Evolutionary conservation across 2,113 vertebrate species (phyloP).

Genomic region (Tauraco erythrolophus): DNA sequence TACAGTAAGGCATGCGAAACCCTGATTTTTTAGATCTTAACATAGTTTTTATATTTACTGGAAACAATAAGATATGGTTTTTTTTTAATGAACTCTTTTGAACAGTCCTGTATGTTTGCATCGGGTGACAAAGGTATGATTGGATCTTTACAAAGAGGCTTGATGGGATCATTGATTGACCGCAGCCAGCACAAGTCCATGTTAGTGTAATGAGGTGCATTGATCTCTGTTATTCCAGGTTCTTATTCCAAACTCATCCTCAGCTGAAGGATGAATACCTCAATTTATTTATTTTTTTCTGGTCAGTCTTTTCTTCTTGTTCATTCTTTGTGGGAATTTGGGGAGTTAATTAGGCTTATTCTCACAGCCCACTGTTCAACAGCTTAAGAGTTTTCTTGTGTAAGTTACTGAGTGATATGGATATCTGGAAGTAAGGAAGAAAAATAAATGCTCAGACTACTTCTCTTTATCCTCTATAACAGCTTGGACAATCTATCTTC

Average conservation of each 20-base stretch:
- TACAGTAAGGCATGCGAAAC: background rate
- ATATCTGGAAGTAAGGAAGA: background rate
- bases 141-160: background rate
- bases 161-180: background rate
- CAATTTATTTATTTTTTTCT: background rate
- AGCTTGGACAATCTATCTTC: background rate
- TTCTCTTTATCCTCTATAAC: background rate
- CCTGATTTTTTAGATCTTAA: background rate
- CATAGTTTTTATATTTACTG: background rate
- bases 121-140: background rate
- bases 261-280: background rate
- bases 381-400: conserved; percentile 5
- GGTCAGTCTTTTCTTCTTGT: background rate
- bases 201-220: background rate
- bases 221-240: background rate
- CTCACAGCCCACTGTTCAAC: background rate
- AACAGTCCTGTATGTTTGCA: background rate
- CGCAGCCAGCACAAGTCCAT: background rate
- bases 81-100: background rate
- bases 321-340: background rate
- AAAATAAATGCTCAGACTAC: conserved; percentile 14
- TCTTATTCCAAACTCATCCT: background rate
- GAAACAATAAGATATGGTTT: background rate
- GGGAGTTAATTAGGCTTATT: conserved; percentile 22
- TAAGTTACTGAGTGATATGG: background rate